Conservation (phyloP, 2,113 vertebrate genomes). For the Albula goreensis region DNA sequence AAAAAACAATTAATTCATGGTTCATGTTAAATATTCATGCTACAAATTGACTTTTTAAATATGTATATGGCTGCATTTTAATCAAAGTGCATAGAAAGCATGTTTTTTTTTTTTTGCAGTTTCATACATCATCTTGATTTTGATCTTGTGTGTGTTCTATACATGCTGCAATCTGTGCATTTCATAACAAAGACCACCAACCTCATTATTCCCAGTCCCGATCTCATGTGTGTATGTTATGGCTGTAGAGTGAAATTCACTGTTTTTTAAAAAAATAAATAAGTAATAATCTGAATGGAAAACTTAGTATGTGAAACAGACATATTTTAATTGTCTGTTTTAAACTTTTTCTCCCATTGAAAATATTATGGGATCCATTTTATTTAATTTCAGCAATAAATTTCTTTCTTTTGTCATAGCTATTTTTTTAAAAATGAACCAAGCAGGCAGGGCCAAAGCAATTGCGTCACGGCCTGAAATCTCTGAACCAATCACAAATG, state of each 20-base stretch:
- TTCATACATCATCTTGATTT: background rate
- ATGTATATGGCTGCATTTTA: slow-evolving; percentile 2
- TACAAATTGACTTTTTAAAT: slow-evolving; percentile 12
- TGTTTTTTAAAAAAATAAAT: background rate
- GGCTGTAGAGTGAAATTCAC: background rate
- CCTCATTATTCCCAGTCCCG: background rate
- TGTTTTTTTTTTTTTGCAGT: background rate
- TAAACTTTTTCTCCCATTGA: too few relatives aligned
- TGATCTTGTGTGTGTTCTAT: background rate
- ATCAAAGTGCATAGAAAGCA: background rate
- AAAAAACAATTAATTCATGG: background rate
- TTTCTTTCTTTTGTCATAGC: too few relatives aligned
- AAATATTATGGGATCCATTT: too few relatives aligned
- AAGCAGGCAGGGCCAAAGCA: too few relatives aligned
- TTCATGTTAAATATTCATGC: background rate
- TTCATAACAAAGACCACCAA: background rate
- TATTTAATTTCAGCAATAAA: too few relatives aligned
- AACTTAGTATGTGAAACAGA: too few relatives aligned
- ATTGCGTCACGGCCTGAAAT: too few relatives aligned
- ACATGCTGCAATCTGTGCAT: background rate
- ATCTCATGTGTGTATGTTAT: too few relatives aligned
- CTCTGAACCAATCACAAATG: too few relatives aligned
- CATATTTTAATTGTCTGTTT: too few relatives aligned
- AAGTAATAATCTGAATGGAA: too few relatives aligned
- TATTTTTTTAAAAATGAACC: too few relatives aligned